Conservation (phyloP, 2,888 invertebrate species). For the Zygaena filipendulae region DNA sequence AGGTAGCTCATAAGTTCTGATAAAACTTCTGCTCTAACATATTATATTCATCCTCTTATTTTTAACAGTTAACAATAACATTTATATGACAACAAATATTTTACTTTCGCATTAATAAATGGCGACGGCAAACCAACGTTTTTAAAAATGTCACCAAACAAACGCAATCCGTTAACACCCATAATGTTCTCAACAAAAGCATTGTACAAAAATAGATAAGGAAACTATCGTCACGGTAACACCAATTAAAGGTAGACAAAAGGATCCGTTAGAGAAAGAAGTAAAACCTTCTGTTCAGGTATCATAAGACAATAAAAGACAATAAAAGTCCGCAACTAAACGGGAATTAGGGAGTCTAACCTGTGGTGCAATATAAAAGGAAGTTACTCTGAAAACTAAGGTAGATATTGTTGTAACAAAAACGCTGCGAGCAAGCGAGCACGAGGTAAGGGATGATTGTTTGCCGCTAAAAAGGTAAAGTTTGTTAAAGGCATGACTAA, state of each 20-base stretch:
- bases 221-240: neutral
- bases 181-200: constrained; percentile 6
- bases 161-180: constrained; percentile 18
- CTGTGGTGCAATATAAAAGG: no score
- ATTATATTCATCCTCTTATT: no score
- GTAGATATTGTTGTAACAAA: neutral
- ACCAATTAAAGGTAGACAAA: constrained; percentile 8
- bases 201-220: constrained; percentile 5
- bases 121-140: no score
- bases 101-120: no score
- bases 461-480: neutral
- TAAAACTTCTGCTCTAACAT: no score
- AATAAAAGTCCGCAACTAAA: neutral
- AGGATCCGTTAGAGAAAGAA: constrained; percentile 1
- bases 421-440: neutral
- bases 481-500: neutral
- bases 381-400: no score
- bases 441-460: neutral
- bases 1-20: no score
- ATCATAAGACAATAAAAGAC: no score
- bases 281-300: neutral
- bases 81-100: no score
- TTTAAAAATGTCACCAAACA: constrained; percentile 16
- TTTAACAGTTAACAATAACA: no score
- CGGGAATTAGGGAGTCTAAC: neutral